These are phyloP conservation scores for Salticus scenicus DNA, from an alignment of 2,888 invertebrate genomes.

Conservation along the genomic window DNA sequence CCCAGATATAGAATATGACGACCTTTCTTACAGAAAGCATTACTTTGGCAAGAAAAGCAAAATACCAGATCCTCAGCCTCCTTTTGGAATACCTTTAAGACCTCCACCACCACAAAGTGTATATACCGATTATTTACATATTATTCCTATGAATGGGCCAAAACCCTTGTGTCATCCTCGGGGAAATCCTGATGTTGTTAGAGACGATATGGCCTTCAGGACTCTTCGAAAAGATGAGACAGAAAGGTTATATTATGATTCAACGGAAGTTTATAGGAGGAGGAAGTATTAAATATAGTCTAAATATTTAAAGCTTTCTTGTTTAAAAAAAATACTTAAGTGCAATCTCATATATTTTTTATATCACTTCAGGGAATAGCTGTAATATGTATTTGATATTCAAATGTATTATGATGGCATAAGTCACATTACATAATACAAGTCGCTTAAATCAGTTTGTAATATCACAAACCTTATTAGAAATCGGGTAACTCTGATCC, in stretches of 20 bases:
- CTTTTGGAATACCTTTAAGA: slow-evolving; percentile 91
- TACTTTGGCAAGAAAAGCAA: slow-evolving; percentile 75
- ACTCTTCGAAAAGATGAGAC: slow-evolving; percentile 85
- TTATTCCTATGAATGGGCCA: slow-evolving; percentile 75
- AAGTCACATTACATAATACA: no score
- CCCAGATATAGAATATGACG: slow-evolving; percentile 71
- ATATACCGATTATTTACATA: slow-evolving; percentile 88
- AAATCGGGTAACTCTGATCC: no score
- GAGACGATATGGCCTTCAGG: slow-evolving; percentile 91
- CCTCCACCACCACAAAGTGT: slow-evolving; percentile 85
- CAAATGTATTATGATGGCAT: no score
- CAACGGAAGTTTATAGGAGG: slow-evolving; percentile 38
- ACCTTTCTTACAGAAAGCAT: slow-evolving; percentile 69
- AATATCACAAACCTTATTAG: no score
- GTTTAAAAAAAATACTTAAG: background rate
- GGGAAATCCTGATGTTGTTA: slow-evolving; percentile 78
- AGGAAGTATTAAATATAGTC: background rate
- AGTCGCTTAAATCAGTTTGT: no score
- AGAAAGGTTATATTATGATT: slow-evolving; percentile 46
- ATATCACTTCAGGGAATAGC: background rate
- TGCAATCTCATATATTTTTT: background rate
- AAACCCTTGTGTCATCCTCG: slow-evolving; percentile 51
- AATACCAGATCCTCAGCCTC: slow-evolving; percentile 86
- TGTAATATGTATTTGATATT: no score
- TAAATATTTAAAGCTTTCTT: background rate